Conservation (phyloP, 2,888 invertebrate genomes). For the Plemyria rubiginata region DNA sequence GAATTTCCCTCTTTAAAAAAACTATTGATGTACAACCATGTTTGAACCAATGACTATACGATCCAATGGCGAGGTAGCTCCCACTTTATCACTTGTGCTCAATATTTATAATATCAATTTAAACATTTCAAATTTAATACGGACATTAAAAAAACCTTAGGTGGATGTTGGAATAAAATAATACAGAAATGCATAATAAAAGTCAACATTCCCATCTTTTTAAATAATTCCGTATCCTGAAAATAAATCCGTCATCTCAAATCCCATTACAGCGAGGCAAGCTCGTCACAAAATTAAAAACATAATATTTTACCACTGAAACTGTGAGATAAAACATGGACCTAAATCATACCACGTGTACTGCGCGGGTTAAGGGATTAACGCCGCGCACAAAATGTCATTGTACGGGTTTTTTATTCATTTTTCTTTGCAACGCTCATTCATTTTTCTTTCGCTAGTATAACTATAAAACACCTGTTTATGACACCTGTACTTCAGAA, state of each 20-base stretch:
- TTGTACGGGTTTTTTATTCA: constrained; percentile 33
- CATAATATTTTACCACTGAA: constrained; percentile 20
- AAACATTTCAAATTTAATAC: no score
- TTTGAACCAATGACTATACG: no score
- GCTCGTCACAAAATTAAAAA: constrained; percentile 24
- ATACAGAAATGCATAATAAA: no score
- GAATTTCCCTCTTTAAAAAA: no score
- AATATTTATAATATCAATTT: no score
- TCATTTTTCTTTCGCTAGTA: constrained; percentile 17
- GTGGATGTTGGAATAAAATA: no score
- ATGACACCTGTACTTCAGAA: neutral
- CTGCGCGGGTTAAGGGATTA: constrained; percentile 30
- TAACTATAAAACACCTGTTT: constrained; percentile 24
- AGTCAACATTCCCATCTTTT: neutral
- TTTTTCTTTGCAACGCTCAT: constrained; percentile 22
- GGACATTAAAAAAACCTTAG: no score
- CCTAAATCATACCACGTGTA: constrained; percentile 22
- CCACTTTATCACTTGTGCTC: no score
- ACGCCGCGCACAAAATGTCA: constrained; percentile 25
- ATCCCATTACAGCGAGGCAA: constrained; percentile 14
- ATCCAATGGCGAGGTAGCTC: no score
- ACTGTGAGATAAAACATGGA: constrained; percentile 22
- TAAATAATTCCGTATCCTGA: constrained; percentile 5
- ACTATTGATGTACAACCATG: no score
- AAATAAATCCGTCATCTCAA: constrained; percentile 10